Evolutionary conservation across 2,113 vertebrate species (phyloP), one percentile per base, ranked within the genome.

Genomic region (Conger conger): DNA sequence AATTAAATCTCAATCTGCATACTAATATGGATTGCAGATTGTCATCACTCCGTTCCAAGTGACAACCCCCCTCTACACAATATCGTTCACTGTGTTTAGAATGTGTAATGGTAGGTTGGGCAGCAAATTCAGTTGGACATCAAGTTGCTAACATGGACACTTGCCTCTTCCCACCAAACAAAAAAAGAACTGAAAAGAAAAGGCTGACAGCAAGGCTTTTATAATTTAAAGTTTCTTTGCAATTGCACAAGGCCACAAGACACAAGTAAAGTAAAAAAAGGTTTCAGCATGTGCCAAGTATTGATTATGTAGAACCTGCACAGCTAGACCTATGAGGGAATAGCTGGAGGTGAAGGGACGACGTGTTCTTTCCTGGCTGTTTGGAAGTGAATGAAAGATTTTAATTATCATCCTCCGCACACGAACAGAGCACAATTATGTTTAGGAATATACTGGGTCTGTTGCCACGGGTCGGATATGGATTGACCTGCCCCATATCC

Each of bases 231-330:
- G 37, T 79, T 80, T 88, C 89, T 85, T 92, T 89, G 92, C 93
- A 91, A 95, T 95, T 93, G 93, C 89, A 81, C 33, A 36, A 27
- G 53, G 87, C 82, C 42, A 81, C 78, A 57, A 80, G 80, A 78
- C 76, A 3, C 4, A 83, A 90, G n/a, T 82, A 81, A 77, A 76
- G n/a, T 81, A 33, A 77, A 81, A 42, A 82, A 68, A 73, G 38
- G 42, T 35, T 76, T 38, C 35, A 23, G 79, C 15, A 82, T 23
- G 83, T 82, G 91, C 88, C 92, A 91, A 84, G 81, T 92, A 95
- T 95, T 35, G 92, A 93, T 91, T n/a, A n/a, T n/a, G n/a, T n/a
- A n/a, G n/a, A n/a, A n/a, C n/a, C n/a, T n/a, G n/a, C n/a, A n/a
- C n/a, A n/a, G n/a, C n/a, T n/a, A n/a, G n/a, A n/a, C n/a, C n/a